Evolutionary conservation across 2,113 vertebrate species (phyloP).

Genomic region (Corythaeola cristata): DNA sequence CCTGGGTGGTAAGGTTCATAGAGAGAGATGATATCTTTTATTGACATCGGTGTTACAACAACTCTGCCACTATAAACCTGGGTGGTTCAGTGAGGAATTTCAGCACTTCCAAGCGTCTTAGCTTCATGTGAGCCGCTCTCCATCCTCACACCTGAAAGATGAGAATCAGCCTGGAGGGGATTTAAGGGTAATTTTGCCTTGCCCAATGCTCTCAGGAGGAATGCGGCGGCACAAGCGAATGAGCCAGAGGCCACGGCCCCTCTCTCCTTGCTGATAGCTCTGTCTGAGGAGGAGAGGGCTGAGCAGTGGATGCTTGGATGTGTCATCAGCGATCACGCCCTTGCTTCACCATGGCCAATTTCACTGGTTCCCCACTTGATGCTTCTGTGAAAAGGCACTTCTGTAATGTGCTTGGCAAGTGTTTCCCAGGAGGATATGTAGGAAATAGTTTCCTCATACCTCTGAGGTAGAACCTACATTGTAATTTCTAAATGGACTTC

Average conservation of each 20-base stretch:
- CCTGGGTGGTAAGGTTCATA: slow-evolving; percentile 44
- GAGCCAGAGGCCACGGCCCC: background rate
- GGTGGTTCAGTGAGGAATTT: slow-evolving; percentile 57
- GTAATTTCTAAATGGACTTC: background rate
- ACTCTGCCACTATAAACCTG: slow-evolving; percentile 2
- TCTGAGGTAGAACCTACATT: background rate
- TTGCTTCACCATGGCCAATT: accelerated
- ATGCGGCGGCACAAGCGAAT: background rate
- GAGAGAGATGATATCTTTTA: slow-evolving; percentile 45
- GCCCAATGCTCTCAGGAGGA: background rate
- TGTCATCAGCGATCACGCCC: background rate
- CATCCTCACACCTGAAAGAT: background rate
- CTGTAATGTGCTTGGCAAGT: accelerated
- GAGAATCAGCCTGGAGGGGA: slow-evolving; percentile 5
- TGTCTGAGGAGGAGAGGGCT: background rate
- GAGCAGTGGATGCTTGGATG: background rate
- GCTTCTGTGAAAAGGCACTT: background rate
- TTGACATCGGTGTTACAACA: background rate
- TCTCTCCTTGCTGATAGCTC: background rate
- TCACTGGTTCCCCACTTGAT: background rate
- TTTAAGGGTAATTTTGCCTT: background rate
- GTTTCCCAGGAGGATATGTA: background rate
- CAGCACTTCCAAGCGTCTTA: background rate
- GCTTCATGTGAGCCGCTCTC: background rate
- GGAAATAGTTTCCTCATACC: slow-evolving; percentile 5